A percentile compares a stretch with the other conserved stretches of the same genome.
These are phyloP conservation scores for Leucozona laternaria DNA, from an alignment of 2,888 invertebrate species.

Conservation along the genomic window DNA sequence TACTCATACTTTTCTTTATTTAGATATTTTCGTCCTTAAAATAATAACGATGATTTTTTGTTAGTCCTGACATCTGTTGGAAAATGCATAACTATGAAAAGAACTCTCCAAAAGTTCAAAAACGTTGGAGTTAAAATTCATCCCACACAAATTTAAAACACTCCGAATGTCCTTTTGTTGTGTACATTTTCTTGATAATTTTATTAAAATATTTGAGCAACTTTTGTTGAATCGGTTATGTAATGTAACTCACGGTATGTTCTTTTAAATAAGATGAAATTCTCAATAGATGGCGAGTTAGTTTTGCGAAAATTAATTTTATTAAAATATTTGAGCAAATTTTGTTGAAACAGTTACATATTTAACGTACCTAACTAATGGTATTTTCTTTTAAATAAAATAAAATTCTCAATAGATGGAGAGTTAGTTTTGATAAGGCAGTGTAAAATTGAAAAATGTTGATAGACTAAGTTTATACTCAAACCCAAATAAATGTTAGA, in stretches of 20 bases:
- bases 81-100: neutral
- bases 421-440: neutral
- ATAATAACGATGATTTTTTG: neutral
- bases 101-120: neutral
- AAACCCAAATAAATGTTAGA: constrained; percentile 8
- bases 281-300: neutral
- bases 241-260: no score
- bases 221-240: neutral
- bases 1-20: no score
- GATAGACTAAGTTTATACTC: neutral
- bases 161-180: neutral
- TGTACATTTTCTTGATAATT: neutral
- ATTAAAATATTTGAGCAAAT: no score
- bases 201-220: neutral
- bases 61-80: neutral
- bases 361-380: no score
- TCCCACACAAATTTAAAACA: neutral
- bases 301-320: no score
- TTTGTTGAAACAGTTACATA: no score
- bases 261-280: neutral
- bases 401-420: neutral
- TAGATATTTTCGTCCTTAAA: no score
- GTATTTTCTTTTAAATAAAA: neutral
- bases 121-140: neutral
- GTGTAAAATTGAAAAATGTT: neutral